phyloP scores from a whole-genome alignment of 35 echinoderm and acorn worm genomes.

The Apostichopus parvimensis region DNA sequence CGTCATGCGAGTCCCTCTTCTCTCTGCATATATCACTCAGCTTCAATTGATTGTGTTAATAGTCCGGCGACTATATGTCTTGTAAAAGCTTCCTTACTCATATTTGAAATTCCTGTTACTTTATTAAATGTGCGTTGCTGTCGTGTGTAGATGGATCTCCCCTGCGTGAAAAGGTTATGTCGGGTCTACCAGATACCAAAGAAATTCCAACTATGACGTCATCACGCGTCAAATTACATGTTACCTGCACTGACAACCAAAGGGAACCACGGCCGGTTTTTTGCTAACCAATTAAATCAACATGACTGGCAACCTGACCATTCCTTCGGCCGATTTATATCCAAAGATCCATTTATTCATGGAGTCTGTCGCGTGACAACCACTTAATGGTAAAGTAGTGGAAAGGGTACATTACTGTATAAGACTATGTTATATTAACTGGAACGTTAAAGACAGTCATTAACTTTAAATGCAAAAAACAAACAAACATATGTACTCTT shows the following conservation, averaged over 20 bases:
- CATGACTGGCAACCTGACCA: neutral
- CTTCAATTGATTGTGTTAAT: too few species aligned
- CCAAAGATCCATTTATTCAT: too few species aligned
- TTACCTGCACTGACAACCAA: neutral
- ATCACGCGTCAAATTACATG: slow-evolving; percentile 26
- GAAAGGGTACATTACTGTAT: too few species aligned
- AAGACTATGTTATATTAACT: too few species aligned
- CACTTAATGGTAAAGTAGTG: too few species aligned
- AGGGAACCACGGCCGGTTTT: neutral
- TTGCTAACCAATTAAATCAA: neutral
- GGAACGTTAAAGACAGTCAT: too few species aligned
- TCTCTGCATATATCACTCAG: too few species aligned
- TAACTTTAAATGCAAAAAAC: too few species aligned
- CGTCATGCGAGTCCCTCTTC: too few species aligned
- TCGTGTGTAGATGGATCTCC: slow-evolving; percentile 44
- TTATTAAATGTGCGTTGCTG: slow-evolving; percentile 45
- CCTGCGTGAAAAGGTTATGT: slow-evolving; percentile 32
- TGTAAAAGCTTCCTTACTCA: slow-evolving; percentile 4
- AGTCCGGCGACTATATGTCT: neutral
- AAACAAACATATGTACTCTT: too few species aligned
- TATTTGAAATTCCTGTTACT: slow-evolving; percentile 33
- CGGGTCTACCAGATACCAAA: slow-evolving; percentile 43
- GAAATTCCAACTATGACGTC: slow-evolving; percentile 39
- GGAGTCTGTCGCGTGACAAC: too few species aligned
- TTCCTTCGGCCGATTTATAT: neutral